Evolutionary conservation across 2,113 vertebrate genomes (phyloP).

Genomic region (Aix galericulata): DNA sequence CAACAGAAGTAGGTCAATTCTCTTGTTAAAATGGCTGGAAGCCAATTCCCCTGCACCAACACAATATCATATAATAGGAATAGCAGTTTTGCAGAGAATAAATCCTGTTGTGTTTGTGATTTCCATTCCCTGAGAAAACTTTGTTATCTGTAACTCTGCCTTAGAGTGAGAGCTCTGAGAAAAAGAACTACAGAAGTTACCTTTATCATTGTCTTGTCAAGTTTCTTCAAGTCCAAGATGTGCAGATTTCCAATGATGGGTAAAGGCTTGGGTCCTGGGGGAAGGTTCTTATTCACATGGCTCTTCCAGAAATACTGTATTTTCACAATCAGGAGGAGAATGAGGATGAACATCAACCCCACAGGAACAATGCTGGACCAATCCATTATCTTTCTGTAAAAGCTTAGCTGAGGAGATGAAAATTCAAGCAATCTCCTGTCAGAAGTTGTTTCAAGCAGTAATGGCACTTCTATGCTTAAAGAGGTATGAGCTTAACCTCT

Average conservation of each 20-base stretch:
- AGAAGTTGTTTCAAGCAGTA: not conserved
- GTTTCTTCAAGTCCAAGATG: slow-evolving; percentile 48
- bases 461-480: not conserved
- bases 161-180: not conserved
- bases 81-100: not conserved
- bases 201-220: slow-evolving; percentile 25
- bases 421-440: not conserved
- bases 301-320: not conserved
- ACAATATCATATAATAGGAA: not conserved
- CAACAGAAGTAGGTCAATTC: not conserved
- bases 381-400: slow-evolving; percentile 15
- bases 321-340: slow-evolving; percentile 24
- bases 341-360: not conserved
- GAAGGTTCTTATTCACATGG: not conserved
- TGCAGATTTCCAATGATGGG: slow-evolving; percentile 69
- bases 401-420: not conserved
- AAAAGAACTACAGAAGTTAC: not conserved
- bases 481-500: not conserved
- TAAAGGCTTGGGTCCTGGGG: slow-evolving; percentile 58
- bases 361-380: not conserved
- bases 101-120: not conserved
- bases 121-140: not conserved
- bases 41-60: not conserved
- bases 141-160: not conserved
- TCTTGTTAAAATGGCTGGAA: not conserved